Percentiles rank a stretch among this genome's conserved stretches.
Conservation (phyloP, 2,888 invertebrate species). For the Volucella inanis region DNA sequence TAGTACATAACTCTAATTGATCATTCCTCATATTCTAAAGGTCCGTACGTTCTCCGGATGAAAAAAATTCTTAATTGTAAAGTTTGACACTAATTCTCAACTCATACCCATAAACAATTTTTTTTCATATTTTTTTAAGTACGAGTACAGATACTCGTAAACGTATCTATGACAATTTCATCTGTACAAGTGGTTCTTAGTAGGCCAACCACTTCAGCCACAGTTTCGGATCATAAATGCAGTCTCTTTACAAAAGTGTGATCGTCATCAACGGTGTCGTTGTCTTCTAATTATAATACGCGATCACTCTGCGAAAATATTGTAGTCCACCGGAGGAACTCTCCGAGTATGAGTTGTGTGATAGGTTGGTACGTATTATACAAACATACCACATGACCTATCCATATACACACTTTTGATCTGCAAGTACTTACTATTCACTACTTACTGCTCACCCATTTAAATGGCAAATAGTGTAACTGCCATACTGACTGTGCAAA, state of each 20-base stretch:
- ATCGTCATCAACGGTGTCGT: constrained; percentile 55
- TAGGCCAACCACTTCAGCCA: constrained; percentile 64
- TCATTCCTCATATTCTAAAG: constrained; percentile 1
- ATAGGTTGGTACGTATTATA: neutral
- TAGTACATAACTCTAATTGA: constrained; percentile 3
- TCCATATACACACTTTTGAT: constrained; percentile 3
- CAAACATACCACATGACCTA: neutral
- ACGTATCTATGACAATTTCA: constrained; percentile 24
- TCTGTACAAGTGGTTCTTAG: constrained; percentile 35
- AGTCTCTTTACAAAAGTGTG: constrained; percentile 26
- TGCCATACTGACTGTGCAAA: neutral
- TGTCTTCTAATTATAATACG: constrained; percentile 64
- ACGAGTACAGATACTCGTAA: too few relatives aligned
- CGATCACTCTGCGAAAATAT: constrained; percentile 18
- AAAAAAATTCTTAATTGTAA: constrained; percentile 17
- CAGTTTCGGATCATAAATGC: constrained; percentile 46
- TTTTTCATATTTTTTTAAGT: neutral
- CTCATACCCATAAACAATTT: constrained; percentile 1
- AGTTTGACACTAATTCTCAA: constrained; percentile 25
- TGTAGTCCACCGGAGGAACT: neutral
- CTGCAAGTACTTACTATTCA: neutral
- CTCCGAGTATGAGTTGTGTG: neutral
- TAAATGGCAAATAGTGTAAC: constrained; percentile 27
- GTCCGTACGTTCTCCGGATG: neutral
- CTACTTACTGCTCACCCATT: constrained; percentile 2